A percentile compares a stretch with the other conserved stretches of the same genome.
Evolutionary conservation across 2,888 invertebrate genomes (phyloP).

Genomic region (Muschampia plurimacula): DNA sequence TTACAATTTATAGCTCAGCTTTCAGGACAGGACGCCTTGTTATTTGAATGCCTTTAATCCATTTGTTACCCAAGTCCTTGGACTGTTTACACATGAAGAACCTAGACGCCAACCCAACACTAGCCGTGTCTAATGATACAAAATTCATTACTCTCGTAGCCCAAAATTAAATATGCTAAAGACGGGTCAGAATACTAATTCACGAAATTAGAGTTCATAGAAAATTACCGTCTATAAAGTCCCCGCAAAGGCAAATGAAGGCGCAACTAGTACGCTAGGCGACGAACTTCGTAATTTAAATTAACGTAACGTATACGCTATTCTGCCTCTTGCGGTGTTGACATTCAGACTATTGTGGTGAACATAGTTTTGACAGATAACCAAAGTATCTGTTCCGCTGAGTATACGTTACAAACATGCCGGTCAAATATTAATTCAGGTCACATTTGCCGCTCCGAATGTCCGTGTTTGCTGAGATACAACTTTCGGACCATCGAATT

Average conservation of each 20-base stretch:
- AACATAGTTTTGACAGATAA: slow-evolving; percentile 38
- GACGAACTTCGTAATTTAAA: slow-evolving; percentile 32
- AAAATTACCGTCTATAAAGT: slow-evolving; percentile 66
- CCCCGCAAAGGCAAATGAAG: slow-evolving; percentile 67
- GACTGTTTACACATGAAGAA: slow-evolving; percentile 13
- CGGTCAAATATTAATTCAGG: slow-evolving; percentile 83
- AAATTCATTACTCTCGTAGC: slow-evolving; percentile 50
- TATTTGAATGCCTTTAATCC: slow-evolving; percentile 3
- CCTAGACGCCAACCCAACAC: slow-evolving; percentile 37
- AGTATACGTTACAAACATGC: slow-evolving; percentile 44
- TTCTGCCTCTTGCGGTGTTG: slow-evolving; percentile 38
- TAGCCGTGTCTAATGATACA: slow-evolving; percentile 51
- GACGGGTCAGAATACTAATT: slow-evolving; percentile 60
- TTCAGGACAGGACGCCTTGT: background rate
- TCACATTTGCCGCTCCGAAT: slow-evolving; percentile 76
- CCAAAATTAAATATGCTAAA: slow-evolving; percentile 61
- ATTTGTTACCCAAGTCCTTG: background rate
- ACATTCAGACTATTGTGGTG: slow-evolving; percentile 40
- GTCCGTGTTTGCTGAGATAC: slow-evolving; percentile 77
- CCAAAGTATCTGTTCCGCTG: slow-evolving; percentile 32
- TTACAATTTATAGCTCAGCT: background rate
- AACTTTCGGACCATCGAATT: slow-evolving; percentile 79
- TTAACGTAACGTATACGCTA: slow-evolving; percentile 28
- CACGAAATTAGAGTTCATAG: slow-evolving; percentile 67
- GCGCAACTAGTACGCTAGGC: slow-evolving; percentile 61